Conservation (phyloP, 2,888 invertebrate species). For the Clusia tigrina region DNA sequence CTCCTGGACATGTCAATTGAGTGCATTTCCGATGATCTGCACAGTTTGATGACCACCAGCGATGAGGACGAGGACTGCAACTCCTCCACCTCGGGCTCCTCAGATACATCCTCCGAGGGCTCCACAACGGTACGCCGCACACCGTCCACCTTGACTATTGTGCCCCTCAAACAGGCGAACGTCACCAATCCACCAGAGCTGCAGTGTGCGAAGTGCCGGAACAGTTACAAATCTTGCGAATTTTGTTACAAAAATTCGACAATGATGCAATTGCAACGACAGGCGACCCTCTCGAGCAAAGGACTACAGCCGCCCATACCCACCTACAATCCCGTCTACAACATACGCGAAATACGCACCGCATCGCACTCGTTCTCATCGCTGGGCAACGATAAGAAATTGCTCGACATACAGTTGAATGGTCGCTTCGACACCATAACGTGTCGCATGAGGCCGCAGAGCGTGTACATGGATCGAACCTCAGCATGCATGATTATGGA, state of each 20-base stretch:
- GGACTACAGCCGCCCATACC: conserved; percentile 32
- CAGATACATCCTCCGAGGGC: conserved; percentile 54
- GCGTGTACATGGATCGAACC: conserved; percentile 40
- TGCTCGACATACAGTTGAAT: conserved; percentile 61
- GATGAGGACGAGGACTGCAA: conserved; percentile 51
- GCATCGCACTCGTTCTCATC: conserved; percentile 63
- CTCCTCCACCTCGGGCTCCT: conserved; percentile 52
- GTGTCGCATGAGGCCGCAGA: conserved; percentile 42
- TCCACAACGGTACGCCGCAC: conserved; percentile 34
- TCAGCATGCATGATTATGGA: conserved; percentile 37
- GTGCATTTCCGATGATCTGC: conserved; percentile 54
- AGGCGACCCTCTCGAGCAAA: not conserved
- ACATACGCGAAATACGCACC: conserved; percentile 64
- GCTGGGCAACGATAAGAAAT: conserved; percentile 63
- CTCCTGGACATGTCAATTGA: conserved; percentile 58
- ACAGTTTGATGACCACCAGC: conserved; percentile 41
- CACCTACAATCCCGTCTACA: conserved; percentile 63
- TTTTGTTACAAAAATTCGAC: conserved; percentile 59
- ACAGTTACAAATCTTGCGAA: conserved; percentile 56
- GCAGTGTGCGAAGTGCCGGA: conserved; percentile 52
- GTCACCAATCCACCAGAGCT: conserved; percentile 16
- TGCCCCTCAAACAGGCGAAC: conserved; percentile 20
- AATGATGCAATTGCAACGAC: conserved; percentile 41
- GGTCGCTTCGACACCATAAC: conserved; percentile 47
- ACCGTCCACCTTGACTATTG: conserved; percentile 33